A percentile compares a stretch with the other conserved stretches of the same genome.
Conservation (phyloP, 2,888 invertebrate species). For the Linhomoeus sp. region DNA sequence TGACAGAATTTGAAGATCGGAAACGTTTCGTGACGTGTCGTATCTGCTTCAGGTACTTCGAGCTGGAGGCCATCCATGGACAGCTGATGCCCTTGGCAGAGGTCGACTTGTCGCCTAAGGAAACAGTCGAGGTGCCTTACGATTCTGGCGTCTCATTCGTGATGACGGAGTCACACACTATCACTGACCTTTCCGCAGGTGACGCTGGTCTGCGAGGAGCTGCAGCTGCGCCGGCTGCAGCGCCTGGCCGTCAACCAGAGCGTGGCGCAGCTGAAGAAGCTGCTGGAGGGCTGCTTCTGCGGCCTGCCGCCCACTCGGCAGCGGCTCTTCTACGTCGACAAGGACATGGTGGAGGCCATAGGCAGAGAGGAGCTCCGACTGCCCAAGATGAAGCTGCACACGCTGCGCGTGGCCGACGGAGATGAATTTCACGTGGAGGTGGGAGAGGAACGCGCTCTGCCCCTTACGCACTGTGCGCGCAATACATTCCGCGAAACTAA, state of each 20-base stretch:
- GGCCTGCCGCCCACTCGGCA: conserved; percentile 9
- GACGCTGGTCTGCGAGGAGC: not conserved
- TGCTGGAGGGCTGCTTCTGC: conserved; percentile 16
- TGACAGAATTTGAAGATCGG: too few species aligned
- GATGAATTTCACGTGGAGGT: conserved; percentile 13
- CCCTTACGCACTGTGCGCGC: too few species aligned
- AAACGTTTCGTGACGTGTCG: too few species aligned
- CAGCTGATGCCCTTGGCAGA: conserved; percentile 21
- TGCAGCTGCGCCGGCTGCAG: not conserved
- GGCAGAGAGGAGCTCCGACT: conserved; percentile 12
- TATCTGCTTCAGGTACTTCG: conserved; percentile 18
- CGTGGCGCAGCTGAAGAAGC: conserved; percentile 23
- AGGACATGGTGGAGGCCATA: conserved; percentile 2
- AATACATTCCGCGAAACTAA: too few species aligned
- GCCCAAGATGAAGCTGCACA: conserved; percentile 12
- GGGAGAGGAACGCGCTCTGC: too few species aligned
- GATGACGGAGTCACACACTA: too few species aligned
- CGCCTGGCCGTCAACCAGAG: conserved; percentile 15
- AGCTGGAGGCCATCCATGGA: conserved; percentile 22
- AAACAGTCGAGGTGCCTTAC: not conserved
- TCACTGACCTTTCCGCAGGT: too few species aligned
- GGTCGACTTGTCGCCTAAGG: conserved; percentile 16
- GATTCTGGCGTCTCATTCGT: too few species aligned
- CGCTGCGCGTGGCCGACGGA: conserved; percentile 16
- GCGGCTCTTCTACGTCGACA: conserved; percentile 10